These are phyloP conservation scores for Nestor notabilis DNA, from an alignment of 2,113 vertebrate genomes.

Conservation along the genomic window DNA sequence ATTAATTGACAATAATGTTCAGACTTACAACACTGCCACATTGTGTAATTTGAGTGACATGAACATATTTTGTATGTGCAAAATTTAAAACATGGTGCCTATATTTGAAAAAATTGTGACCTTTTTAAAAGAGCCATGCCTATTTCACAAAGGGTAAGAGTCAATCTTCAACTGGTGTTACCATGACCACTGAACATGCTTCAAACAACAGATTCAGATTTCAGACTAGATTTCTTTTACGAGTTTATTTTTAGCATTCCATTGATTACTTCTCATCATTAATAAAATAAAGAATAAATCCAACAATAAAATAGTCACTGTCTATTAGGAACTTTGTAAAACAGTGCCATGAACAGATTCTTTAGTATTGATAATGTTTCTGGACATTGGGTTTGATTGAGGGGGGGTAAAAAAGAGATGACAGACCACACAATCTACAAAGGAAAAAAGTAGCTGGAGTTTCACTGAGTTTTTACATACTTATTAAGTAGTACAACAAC, in stretches of 20 bases:
- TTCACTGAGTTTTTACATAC: constrained; percentile 45
- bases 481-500: not conserved
- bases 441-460: constrained; percentile 20
- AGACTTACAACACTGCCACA: constrained; percentile 82
- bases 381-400: constrained; percentile 88
- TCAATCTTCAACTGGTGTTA: constrained; percentile 66
- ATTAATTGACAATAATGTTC: constrained; percentile 78
- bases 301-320: constrained; percentile 77
- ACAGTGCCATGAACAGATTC: constrained; percentile 77
- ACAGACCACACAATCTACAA: not conserved
- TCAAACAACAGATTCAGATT: constrained; percentile 65
- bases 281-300: constrained; percentile 79
- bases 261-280: constrained; percentile 73
- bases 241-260: constrained; percentile 74
- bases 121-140: constrained; percentile 76
- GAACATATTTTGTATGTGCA: constrained; percentile 78
- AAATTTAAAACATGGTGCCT: constrained; percentile 87
- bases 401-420: not conserved
- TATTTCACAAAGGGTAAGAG: constrained; percentile 54
- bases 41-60: constrained; percentile 82
- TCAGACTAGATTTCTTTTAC: constrained; percentile 72
- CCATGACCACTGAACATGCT: constrained; percentile 67
- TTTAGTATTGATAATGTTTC: constrained; percentile 83
- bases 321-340: constrained; percentile 81
- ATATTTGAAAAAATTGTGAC: constrained; percentile 76